Evolutionary conservation across 2,888 invertebrate genomes (phyloP), one percentile per base, ranked within the genome.

Genomic region (Automeris io): DNA sequence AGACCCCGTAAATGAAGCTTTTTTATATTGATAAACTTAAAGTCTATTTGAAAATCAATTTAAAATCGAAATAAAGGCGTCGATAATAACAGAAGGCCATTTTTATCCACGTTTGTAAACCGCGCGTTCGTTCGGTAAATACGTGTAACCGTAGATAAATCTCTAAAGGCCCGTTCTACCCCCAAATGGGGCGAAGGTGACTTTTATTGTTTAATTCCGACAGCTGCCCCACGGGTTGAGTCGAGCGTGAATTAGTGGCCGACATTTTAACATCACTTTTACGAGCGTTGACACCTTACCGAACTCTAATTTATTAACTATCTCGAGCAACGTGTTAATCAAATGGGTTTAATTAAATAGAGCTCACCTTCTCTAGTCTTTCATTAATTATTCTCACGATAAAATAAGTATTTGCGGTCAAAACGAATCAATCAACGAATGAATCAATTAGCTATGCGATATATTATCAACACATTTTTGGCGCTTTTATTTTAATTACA

Each of bases 101-200:
- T 33, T 19, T 3, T 21, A 18, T 4, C 19, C 1, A n/a, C 2
- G 18, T 23, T 13, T 23, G 16, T 34, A 5, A 34, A 11, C 33
- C 11, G 26, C 13, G 16, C 26, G 22, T 39, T 33, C 16, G 34
- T 43, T 44, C 46, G 51, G 57, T 61, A 63, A 62, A 65, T 60
- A 55, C 18, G 34, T 40, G 47, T 51, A 52, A 47, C 43, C 47
- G 47, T 53, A 49, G 54, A 75, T 74, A 72, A 74, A 73, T 74
- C 66, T 67, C 49, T 16, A 23, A 47, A 60, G 61, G 60, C 61
- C 57, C 59, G 59, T 70, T 70, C 65, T 63, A 55, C 56, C 49
- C 57, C 55, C 57, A 65, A 72, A 74, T 70, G 61, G 66, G 64
- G 61, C 47, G 57, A 62, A 62, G 66, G 65, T 61, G 65, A 61